These are phyloP conservation scores for Aldabrachelys gigantea DNA, from an alignment of 2,113 vertebrate genomes.

Conservation along the genomic window DNA sequence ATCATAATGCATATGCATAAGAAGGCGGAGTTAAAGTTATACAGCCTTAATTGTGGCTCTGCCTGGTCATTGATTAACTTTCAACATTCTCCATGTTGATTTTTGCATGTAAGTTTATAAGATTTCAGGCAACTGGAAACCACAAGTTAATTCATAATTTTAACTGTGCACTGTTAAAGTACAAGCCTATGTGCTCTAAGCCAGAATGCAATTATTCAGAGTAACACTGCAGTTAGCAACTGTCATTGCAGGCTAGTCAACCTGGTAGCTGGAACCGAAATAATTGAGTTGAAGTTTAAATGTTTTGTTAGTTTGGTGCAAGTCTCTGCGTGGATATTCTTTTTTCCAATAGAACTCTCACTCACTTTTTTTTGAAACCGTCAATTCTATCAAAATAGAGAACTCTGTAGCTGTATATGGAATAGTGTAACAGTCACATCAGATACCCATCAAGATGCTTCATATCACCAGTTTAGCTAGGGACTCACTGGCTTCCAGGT, in stretches of 20 bases:
- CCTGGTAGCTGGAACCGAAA: neutral
- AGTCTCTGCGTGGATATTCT: neutral
- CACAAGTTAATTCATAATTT: neutral
- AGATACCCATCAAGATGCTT: neutral
- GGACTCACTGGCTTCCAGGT: too few relatives aligned
- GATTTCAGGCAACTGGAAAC: neutral
- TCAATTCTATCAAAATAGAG: neutral
- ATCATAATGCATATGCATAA: neutral
- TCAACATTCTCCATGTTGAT: neutral
- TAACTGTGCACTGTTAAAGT: neutral
- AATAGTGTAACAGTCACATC: neutral
- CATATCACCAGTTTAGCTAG: neutral
- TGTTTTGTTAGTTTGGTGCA: neutral
- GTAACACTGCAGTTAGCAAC: neutral
- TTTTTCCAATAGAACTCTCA: neutral
- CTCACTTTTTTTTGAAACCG: neutral
- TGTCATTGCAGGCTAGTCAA: neutral
- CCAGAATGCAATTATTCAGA: neutral
- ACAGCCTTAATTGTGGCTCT: neutral
- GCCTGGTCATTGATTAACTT: neutral
- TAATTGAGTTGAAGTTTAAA: neutral
- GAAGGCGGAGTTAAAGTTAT: neutral
- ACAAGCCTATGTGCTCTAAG: neutral
- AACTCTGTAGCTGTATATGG: neutral
- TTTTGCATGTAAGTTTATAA: neutral